These are phyloP conservation scores for Cataglyphis altisquamis DNA, from an alignment of 2,888 invertebrate genomes.

Conservation along the genomic window DNA sequence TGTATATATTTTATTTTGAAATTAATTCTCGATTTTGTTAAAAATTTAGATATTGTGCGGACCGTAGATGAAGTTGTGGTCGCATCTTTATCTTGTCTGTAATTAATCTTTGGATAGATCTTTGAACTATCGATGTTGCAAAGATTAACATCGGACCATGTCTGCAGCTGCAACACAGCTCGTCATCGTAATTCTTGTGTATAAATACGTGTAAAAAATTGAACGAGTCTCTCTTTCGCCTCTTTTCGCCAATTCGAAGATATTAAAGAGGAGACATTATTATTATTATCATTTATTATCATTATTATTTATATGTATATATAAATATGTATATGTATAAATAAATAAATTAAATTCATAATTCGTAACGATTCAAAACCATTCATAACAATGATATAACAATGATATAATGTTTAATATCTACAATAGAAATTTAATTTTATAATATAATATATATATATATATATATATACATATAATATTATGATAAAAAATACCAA, in stretches of 20 bases:
- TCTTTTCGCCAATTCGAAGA: conserved; percentile 70
- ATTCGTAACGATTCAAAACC: no score
- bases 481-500: no score
- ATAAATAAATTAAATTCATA: no score
- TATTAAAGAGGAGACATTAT: conserved; percentile 70
- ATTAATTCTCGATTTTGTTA: background rate
- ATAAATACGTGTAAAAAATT: conserved; percentile 74
- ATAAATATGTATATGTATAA: no score
- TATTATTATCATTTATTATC: no score
- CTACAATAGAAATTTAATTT: no score
- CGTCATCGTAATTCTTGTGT: conserved; percentile 62
- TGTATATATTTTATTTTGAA: background rate
- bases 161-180: conserved; percentile 21
- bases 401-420: no score
- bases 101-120: conserved; percentile 65
- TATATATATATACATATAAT: no score
- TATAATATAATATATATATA: no score
- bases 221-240: conserved; percentile 43
- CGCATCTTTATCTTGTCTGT: conserved; percentile 60
- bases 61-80: conserved; percentile 21
- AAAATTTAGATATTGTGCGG: conserved; percentile 14
- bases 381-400: no score
- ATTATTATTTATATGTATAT: no score
- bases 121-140: conserved; percentile 60
- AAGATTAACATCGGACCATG: conserved; percentile 29